phyloP scores from a whole-genome alignment of 2,113 vertebrate genomes.

The Phasianus colchicus region DNA sequence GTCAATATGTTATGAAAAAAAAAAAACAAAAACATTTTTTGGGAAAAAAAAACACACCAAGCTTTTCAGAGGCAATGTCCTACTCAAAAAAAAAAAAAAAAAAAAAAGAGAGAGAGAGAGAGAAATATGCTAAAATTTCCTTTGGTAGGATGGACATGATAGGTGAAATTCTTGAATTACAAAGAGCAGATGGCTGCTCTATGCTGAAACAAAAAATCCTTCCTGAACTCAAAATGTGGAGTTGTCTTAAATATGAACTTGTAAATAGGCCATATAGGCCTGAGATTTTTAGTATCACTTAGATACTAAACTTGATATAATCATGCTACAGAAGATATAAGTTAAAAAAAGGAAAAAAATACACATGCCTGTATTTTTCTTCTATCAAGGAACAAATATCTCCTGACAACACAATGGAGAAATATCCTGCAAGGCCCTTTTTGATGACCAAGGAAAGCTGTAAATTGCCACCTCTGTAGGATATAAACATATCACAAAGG shows the following conservation, averaged over 20 bases:
- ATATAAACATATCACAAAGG: neutral
- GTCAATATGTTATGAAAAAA: neutral
- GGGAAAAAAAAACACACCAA: neutral
- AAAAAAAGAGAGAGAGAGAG: neutral
- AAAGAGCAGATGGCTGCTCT: neutral
- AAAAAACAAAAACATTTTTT: neutral
- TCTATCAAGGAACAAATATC: neutral
- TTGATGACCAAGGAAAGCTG: neutral
- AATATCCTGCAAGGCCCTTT: neutral
- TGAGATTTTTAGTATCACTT: neutral
- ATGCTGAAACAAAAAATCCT: neutral
- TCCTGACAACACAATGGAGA: neutral
- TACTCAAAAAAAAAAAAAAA: neutral
- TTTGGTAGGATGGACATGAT: fast-evolving
- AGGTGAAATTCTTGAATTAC: neutral
- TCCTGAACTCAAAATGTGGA: neutral
- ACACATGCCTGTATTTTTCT: neutral
- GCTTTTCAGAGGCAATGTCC: neutral
- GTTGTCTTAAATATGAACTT: fast-evolving
- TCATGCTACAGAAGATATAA: neutral
- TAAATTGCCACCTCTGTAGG: neutral
- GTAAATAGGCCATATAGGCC: neutral
- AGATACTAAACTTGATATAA: neutral
- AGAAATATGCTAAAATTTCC: neutral
- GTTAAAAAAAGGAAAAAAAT: neutral